phyloP scores from a whole-genome alignment of 2,888 invertebrate genomes.

The Dichetophora obliterata region DNA sequence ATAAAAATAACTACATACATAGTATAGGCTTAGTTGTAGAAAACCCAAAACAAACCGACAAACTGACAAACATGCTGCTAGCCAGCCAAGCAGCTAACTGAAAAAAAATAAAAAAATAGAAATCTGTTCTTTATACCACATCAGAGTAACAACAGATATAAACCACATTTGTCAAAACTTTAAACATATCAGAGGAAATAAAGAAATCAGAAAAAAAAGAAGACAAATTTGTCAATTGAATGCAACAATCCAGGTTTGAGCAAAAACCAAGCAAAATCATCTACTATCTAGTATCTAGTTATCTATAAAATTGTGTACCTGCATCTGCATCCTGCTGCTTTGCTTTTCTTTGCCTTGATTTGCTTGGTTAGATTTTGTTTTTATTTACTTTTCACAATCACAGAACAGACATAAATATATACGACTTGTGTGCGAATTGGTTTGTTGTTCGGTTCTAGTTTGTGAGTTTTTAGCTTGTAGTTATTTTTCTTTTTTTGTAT shows the following conservation, averaged over 20 bases:
- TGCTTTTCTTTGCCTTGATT: background rate
- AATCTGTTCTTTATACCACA: background rate
- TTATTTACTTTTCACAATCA: background rate
- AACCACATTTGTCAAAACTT: constrained; percentile 7
- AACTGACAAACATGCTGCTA: background rate
- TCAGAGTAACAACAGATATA: background rate
- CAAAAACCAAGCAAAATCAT: background rate
- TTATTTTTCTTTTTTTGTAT: background rate
- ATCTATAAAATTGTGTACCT: background rate
- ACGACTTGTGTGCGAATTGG: background rate
- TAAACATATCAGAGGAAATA: background rate
- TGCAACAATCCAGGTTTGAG: background rate
- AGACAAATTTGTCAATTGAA: no score
- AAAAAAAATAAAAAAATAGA: background rate
- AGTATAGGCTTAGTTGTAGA: background rate
- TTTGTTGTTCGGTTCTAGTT: background rate
- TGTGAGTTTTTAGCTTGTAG: background rate
- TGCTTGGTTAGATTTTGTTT: background rate
- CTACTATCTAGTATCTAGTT: background rate
- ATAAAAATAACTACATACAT: constrained; percentile 35
- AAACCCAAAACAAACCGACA: background rate
- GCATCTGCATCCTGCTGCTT: constrained; percentile 12
- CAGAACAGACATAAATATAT: constrained; percentile 26
- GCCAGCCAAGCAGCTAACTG: background rate
- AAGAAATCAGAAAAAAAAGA: no score